phyloP scores from a whole-genome alignment of 2,888 invertebrate species.

The Dasypolia templi region DNA sequence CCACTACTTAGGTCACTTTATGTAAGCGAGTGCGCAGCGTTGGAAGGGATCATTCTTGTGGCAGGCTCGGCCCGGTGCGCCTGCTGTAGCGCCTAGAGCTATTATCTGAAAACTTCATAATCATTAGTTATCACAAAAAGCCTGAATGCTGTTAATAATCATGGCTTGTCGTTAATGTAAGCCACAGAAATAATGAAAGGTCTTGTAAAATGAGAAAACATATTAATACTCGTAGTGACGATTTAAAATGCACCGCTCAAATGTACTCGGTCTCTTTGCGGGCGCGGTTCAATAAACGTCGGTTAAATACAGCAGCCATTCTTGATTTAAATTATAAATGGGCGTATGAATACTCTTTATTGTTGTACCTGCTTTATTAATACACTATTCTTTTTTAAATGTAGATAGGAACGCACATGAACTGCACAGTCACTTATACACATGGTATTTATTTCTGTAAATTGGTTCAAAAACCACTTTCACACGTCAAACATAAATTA shows the following conservation, averaged over 20 bases:
- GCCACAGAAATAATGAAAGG: conserved; percentile 39
- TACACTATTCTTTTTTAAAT: background rate
- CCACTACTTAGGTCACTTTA: no score
- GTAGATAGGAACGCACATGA: background rate
- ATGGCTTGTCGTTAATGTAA: conserved; percentile 1
- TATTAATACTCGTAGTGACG: conserved; percentile 16
- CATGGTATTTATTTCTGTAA: background rate
- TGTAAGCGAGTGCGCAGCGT: no score
- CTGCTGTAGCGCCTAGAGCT: no score
- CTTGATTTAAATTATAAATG: conserved; percentile 37
- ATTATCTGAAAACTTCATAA: background rate
- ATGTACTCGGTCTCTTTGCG: conserved; percentile 9
- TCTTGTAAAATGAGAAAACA: conserved; percentile 20
- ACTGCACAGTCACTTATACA: background rate
- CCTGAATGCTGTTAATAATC: background rate
- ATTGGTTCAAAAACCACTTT: no score
- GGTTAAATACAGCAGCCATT: conserved; percentile 6
- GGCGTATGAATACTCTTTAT: background rate
- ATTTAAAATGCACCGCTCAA: conserved; percentile 22
- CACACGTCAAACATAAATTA: no score
- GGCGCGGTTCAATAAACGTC: conserved; percentile 15
- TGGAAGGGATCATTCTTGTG: no score
- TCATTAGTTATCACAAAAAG: conserved; percentile 8
- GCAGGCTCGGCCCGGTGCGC: no score
- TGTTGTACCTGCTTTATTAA: background rate